These are phyloP conservation scores for Epistrophe eligans DNA, from an alignment of 2,888 invertebrate species.

Conservation along the genomic window DNA sequence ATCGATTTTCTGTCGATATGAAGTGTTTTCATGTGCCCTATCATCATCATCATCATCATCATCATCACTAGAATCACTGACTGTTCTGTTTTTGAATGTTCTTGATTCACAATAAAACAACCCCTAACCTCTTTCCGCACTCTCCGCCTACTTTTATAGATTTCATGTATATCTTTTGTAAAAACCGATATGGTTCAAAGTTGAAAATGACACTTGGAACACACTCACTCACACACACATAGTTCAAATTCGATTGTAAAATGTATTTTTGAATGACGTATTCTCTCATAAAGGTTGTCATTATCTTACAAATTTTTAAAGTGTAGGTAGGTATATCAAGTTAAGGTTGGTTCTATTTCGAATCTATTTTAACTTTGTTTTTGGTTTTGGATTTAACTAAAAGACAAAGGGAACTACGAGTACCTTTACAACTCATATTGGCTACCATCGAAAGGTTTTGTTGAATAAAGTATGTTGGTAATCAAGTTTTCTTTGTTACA, in stretches of 20 bases:
- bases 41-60: conserved; percentile 60
- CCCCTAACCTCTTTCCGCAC: not conserved
- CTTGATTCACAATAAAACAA: conserved; percentile 34
- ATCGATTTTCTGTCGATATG: conserved; percentile 66
- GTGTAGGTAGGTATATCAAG: not conserved
- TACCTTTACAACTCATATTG: not conserved
- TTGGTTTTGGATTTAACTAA: conserved; percentile 3
- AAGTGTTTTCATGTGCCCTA: conserved; percentile 44
- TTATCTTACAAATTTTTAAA: not conserved
- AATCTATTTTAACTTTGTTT: conserved; percentile 12
- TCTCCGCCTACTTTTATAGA: not conserved
- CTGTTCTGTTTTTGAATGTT: conserved; percentile 14
- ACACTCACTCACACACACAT: not conserved
- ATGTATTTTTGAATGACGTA: conserved; percentile 23
- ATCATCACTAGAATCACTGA: conserved; percentile 41
- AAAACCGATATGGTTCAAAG: conserved; percentile 24
- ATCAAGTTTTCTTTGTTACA: conserved; percentile 23
- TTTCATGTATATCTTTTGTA: conserved; percentile 1
- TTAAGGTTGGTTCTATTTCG: not conserved
- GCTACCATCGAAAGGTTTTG: not conserved
- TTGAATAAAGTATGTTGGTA: not conserved
- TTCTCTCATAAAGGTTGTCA: not conserved
- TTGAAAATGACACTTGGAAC: conserved; percentile 42
- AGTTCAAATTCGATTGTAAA: conserved; percentile 48
- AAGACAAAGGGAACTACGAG: not conserved